Evolutionary conservation across 2,888 invertebrate species (phyloP).

Genomic region (Hoplodrina ambigua): DNA sequence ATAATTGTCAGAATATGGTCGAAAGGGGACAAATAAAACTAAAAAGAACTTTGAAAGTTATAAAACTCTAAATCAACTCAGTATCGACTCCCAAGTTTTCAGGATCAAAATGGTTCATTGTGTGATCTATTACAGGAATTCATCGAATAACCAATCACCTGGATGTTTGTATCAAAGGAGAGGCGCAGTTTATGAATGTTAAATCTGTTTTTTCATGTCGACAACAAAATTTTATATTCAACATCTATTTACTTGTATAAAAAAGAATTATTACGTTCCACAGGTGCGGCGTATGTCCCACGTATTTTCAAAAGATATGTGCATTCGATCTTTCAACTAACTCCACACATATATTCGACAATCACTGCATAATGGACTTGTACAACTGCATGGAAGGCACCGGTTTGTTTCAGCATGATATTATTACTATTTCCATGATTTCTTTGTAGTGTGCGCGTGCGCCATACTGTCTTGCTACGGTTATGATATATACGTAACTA

Average conservation of each 20-base stretch:
- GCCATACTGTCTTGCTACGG: constrained; percentile 18
- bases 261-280: constrained; percentile 32
- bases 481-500: constrained; percentile 10
- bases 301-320: constrained; percentile 85
- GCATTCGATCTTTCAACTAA: constrained; percentile 76
- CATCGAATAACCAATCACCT: too few relatives aligned
- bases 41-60: too few relatives aligned
- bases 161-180: too few relatives aligned
- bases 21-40: too few relatives aligned
- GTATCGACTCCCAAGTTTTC: too few relatives aligned
- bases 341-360: constrained; percentile 83
- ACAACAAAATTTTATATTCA: constrained; percentile 19
- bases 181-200: not conserved
- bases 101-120: too few relatives aligned
- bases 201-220: constrained; percentile 11
- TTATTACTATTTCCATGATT: constrained; percentile 35
- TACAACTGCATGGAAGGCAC: constrained; percentile 82
- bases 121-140: too few relatives aligned
- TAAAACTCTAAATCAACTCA: too few relatives aligned
- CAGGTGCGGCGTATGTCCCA: constrained; percentile 86
- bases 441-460: constrained; percentile 7
- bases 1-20: too few relatives aligned
- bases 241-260: constrained; percentile 21
- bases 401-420: constrained; percentile 69
- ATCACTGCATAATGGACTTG: constrained; percentile 86